phyloP scores from a whole-genome alignment of 2,113 vertebrate genomes.

The Colius striatus region DNA sequence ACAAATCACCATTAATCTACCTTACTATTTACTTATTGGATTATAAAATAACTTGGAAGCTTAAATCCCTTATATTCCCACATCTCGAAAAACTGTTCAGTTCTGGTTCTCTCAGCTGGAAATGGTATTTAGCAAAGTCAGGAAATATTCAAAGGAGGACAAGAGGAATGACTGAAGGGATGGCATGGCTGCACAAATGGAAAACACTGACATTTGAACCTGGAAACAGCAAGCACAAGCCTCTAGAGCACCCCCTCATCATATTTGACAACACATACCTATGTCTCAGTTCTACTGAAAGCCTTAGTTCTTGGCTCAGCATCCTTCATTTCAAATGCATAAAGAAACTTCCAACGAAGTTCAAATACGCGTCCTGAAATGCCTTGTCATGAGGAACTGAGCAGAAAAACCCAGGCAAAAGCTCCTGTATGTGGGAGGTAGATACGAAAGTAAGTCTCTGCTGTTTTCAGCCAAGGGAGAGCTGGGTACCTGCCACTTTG shows the following conservation, averaged over 20 bases:
- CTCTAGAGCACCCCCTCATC: neutral
- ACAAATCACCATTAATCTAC: neutral
- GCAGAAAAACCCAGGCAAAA: conserved; percentile 31
- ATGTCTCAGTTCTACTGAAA: neutral
- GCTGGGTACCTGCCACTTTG: conserved; percentile 52
- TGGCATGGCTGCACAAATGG: neutral
- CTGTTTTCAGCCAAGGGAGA: conserved; percentile 48
- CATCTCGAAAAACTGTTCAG: neutral
- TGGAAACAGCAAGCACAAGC: neutral
- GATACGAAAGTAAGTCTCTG: conserved; percentile 30
- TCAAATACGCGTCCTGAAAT: neutral
- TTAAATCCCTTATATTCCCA: neutral
- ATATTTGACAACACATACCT: neutral
- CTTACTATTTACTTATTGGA: neutral
- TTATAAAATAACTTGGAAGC: neutral
- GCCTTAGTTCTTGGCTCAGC: neutral
- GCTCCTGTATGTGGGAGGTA: neutral
- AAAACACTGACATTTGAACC: neutral
- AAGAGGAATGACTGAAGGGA: neutral
- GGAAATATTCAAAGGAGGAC: neutral
- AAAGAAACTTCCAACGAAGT: neutral
- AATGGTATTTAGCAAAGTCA: neutral
- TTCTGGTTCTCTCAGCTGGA: neutral
- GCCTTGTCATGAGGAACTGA: conserved; percentile 12
- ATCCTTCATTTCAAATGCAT: neutral